Percentiles rank a stretch among this genome's conserved stretches.
Conservation (phyloP, 2,888 invertebrate species). For the Gonocerus acuteangulatus region DNA sequence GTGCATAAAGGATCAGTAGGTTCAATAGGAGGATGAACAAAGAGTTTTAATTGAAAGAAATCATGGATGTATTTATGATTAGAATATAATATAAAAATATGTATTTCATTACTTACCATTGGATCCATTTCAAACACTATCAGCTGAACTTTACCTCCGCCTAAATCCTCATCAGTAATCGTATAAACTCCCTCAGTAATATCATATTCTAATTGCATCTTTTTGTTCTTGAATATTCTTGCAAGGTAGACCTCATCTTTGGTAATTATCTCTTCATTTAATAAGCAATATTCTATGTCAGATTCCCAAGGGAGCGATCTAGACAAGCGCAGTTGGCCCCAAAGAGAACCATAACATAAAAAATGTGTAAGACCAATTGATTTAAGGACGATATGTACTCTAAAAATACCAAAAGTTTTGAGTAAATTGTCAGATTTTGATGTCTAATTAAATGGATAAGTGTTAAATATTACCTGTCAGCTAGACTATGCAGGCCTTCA, state of each 20-base stretch:
- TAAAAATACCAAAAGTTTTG: slow-evolving; percentile 39
- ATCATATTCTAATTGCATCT: slow-evolving; percentile 46
- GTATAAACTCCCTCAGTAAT: slow-evolving; percentile 48
- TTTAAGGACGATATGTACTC: slow-evolving; percentile 45
- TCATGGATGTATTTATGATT: too few relatives aligned
- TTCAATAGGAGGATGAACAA: too few relatives aligned
- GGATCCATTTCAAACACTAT: slow-evolving; percentile 49
- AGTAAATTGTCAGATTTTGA: not conserved
- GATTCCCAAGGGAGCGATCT: slow-evolving; percentile 51
- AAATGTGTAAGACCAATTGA: slow-evolving; percentile 49
- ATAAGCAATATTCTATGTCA: slow-evolving; percentile 48
- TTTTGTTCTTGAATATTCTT: slow-evolving; percentile 46
- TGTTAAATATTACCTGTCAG: slow-evolving; percentile 39
- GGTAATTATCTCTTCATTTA: slow-evolving; percentile 45
- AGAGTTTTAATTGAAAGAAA: too few relatives aligned
- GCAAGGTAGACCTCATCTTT: slow-evolving; percentile 47
- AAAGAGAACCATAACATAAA: slow-evolving; percentile 51
- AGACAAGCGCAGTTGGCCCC: slow-evolving; percentile 50
- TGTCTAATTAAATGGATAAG: not conserved
- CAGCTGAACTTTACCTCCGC: slow-evolving; percentile 44
- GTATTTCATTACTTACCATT: too few relatives aligned
- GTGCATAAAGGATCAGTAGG: too few relatives aligned
- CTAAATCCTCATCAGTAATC: slow-evolving; percentile 41
- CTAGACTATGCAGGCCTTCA: slow-evolving; percentile 41
- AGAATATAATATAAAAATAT: too few relatives aligned